Evolutionary conservation across 1,140 invertebrate genomes (phyloP), one percentile per base, ranked within the genome.

Genomic region (Temnothorax nylanderi): DNA sequence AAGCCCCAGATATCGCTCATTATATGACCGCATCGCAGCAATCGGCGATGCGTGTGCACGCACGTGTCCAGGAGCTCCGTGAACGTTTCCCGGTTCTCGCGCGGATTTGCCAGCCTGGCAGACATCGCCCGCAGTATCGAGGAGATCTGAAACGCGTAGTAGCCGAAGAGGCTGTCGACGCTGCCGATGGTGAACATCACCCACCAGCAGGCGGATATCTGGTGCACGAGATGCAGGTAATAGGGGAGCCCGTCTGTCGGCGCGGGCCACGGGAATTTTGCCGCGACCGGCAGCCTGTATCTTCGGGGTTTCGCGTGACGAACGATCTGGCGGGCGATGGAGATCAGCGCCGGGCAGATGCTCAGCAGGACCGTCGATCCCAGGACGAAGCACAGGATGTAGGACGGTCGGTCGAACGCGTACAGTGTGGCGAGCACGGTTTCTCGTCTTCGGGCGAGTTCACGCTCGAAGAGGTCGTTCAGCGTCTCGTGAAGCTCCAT

Each of bases 91-190:
- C n/a, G 6, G 5, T 7, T n/a, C 4, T 6, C 16, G 11, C 8
- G 34, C 2, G 7, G 47, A 54, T 51, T 80, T 2, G 16, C 0
- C 47, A 80, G 8, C 6, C 34, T 67, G 13, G 18, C n/a, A 1
- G 47, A 41, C 77, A 54, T 80, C 3, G 77, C 62, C 0, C 16
- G n/a, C 37, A 81, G 37, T n/a, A 69, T 54, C 49, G 77, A 69
- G 16, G 64, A 81, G 13, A 81, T 81, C 16, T 81, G 77, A 64
- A 81, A 81, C 21, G 64, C 34, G 10, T 81, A 81, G 16, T 69
- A 81, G 16, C 77, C 77, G 16, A 81, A 81, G 10, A 81, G 77
- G 3, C 34, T 44, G 21, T 69, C 77, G 49, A 81, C 64, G n/a
- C 47, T 64, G 10, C 37, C 34, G 16, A 56, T 10, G 4, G 77